phyloP scores from a whole-genome alignment of 2,888 invertebrate species.

The Aspidapion aeneum region DNA sequence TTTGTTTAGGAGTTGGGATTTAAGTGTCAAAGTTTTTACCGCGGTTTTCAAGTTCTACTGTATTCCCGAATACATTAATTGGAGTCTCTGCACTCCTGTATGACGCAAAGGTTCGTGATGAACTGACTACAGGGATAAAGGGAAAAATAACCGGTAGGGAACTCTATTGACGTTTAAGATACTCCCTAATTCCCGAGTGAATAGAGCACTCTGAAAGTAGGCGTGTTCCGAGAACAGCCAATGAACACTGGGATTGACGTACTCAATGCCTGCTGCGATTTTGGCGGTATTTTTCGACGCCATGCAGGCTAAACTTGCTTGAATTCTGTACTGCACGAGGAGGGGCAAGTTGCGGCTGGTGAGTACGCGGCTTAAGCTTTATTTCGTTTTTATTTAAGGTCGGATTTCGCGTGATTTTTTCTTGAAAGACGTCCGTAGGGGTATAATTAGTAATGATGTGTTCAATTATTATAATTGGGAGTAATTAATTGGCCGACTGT shows the following conservation, averaged over 20 bases:
- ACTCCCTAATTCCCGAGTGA: slow-evolving; percentile 45
- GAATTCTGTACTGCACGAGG: slow-evolving; percentile 5
- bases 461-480: slow-evolving; percentile 49
- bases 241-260: slow-evolving; percentile 50
- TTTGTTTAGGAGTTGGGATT: neutral
- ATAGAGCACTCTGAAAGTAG: slow-evolving; percentile 38
- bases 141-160: slow-evolving; percentile 26
- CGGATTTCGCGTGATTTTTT: neutral
- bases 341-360: slow-evolving; percentile 12
- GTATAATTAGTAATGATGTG: slow-evolving; percentile 49
- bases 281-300: slow-evolving; percentile 21
- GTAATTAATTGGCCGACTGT: slow-evolving; percentile 46
- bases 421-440: slow-evolving; percentile 2
- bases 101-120: neutral
- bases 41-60: neutral
- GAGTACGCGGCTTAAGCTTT: neutral
- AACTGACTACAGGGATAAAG: slow-evolving; percentile 7
- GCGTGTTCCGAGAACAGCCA: slow-evolving; percentile 57
- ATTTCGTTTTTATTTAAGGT: neutral
- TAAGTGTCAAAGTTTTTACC: neutral
- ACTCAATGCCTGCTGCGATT: slow-evolving; percentile 23
- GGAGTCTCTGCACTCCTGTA: neutral
- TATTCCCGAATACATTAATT: neutral
- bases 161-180: slow-evolving; percentile 37
- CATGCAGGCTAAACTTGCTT: slow-evolving; percentile 23